phyloP scores from a whole-genome alignment of 2,888 invertebrate genomes.

The Archips xylosteana region DNA sequence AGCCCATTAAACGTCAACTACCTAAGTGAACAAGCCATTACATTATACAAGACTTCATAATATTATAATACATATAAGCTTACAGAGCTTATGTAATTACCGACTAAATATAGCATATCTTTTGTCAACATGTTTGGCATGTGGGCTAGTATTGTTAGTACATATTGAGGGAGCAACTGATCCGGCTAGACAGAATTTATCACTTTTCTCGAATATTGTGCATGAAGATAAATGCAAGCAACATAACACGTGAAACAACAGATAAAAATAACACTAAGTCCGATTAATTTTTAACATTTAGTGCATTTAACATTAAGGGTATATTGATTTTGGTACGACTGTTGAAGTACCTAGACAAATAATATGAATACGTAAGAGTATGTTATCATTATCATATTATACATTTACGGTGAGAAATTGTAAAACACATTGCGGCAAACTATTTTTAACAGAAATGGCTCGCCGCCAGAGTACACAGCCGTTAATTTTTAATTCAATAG shows the following conservation, averaged over 20 bases:
- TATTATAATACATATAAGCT: slow-evolving; percentile 7
- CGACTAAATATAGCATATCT: slow-evolving; percentile 3
- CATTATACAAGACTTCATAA: slow-evolving; percentile 14
- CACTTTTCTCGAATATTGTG: background rate
- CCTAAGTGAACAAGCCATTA: slow-evolving; percentile 17
- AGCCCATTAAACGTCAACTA: slow-evolving; percentile 45
- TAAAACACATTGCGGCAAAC: slow-evolving; percentile 19
- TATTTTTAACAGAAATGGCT: slow-evolving; percentile 44
- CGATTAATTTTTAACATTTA: background rate
- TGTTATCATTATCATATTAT: slow-evolving; percentile 12
- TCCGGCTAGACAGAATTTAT: slow-evolving; percentile 6
- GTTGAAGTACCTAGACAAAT: background rate
- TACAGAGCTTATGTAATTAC: slow-evolving; percentile 11
- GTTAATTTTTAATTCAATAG: slow-evolving; percentile 48
- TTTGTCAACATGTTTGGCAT: slow-evolving; percentile 14
- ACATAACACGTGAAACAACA: background rate
- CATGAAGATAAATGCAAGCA: background rate
- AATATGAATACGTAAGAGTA: background rate
- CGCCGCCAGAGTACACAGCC: slow-evolving; percentile 43
- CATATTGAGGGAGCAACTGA: background rate
- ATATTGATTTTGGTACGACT: background rate
- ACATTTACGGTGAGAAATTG: slow-evolving; percentile 2
- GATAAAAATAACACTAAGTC: background rate
- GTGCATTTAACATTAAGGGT: background rate
- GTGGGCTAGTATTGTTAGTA: background rate